These are phyloP conservation scores for Pogonomyrmex californicus DNA, from an alignment of 1,140 invertebrate species.

Conservation along the genomic window DNA sequence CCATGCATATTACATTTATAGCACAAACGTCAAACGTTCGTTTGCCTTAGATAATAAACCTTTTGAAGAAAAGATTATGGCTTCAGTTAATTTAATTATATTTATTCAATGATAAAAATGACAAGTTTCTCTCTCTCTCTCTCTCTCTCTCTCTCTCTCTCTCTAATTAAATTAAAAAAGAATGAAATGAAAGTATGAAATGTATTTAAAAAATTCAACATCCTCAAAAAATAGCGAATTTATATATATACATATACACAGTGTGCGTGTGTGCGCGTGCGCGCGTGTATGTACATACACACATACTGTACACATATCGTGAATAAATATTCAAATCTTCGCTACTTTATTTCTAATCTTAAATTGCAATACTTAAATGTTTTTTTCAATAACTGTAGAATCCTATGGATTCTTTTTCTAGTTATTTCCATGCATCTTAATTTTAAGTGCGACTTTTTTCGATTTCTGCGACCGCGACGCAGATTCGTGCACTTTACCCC, in stretches of 20 bases:
- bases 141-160: neutral
- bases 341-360: neutral
- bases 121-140: neutral
- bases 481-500: slow-evolving; percentile 23
- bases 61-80: neutral
- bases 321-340: neutral
- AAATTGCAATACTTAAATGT: neutral
- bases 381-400: neutral
- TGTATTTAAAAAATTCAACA: neutral
- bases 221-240: neutral
- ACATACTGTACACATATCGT: neutral
- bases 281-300: too few relatives aligned
- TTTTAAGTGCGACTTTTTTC: neutral
- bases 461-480: neutral
- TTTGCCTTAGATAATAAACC: neutral
- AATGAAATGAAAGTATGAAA: neutral
- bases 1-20: neutral
- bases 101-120: neutral
- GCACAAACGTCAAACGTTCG: slow-evolving; percentile 29
- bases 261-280: too few relatives aligned
- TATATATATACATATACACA: neutral
- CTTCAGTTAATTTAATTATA: neutral
- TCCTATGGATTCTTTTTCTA: neutral
- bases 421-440: neutral
- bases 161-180: neutral